These are phyloP conservation scores for Camelus dromedarius DNA, from an alignment of 2,113 vertebrate genomes.

Conservation along the genomic window DNA sequence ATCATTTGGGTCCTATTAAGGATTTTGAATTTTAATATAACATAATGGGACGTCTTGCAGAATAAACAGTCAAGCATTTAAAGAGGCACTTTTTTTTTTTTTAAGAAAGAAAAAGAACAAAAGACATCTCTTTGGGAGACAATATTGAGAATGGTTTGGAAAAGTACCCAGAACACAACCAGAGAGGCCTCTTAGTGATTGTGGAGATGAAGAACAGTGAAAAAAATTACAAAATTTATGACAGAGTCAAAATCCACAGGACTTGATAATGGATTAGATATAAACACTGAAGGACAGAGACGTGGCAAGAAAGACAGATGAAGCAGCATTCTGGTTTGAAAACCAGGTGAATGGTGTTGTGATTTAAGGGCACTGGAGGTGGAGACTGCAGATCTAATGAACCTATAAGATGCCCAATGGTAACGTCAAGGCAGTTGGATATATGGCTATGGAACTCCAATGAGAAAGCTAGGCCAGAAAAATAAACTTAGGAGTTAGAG, in stretches of 20 bases:
- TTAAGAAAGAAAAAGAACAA: no score
- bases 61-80: not conserved
- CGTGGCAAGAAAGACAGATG: not conserved
- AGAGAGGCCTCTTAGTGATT: not conserved
- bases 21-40: slow-evolving; percentile 6
- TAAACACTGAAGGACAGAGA: not conserved
- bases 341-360: no score
- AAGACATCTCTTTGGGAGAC: not conserved
- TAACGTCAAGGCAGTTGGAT: not conserved
- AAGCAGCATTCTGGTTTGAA: not conserved
- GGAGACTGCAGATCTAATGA: not conserved
- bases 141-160: not conserved
- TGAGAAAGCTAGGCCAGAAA: not conserved
- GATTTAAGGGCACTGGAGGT: not conserved
- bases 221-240: not conserved
- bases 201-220: not conserved
- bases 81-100: not conserved
- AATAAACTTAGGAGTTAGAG: not conserved
- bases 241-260: not conserved
- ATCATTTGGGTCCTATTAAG: not conserved
- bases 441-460: not conserved
- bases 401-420: not conserved
- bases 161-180: not conserved
- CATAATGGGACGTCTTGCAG: not conserved
- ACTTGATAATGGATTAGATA: not conserved